phyloP scores from a whole-genome alignment of 1,140 invertebrate species.

The Neodiprion virginianus region DNA sequence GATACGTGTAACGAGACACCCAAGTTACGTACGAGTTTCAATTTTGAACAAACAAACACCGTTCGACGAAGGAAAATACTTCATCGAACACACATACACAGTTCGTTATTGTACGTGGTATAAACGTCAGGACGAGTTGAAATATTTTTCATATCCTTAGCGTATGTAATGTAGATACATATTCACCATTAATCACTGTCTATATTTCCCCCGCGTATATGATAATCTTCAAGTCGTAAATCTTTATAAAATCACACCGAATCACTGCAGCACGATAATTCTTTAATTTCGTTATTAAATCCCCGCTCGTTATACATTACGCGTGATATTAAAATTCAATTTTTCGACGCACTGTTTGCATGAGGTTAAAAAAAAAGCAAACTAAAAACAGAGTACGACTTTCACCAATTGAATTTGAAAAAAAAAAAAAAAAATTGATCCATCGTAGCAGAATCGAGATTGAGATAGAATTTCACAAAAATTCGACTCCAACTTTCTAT shows the following conservation, averaged over 20 bases:
- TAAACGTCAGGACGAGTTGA: not conserved
- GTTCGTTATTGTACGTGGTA: not conserved
- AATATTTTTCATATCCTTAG: not conserved
- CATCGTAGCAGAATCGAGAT: no score
- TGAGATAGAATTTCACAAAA: no score
- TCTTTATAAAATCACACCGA: not conserved
- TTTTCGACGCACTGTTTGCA: not conserved
- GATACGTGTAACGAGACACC: no score
- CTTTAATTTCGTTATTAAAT: no score
- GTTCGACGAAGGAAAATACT: not conserved
- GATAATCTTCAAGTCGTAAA: not conserved
- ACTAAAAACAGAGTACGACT: not conserved
- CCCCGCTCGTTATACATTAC: no score
- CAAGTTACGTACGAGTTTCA: not conserved
- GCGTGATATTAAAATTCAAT: not conserved
- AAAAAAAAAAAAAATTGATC: no score
- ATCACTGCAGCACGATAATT: not conserved
- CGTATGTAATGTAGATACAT: not conserved
- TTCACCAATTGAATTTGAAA: no score
- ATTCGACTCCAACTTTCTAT: no score
- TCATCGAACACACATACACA: not conserved
- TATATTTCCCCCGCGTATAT: no score
- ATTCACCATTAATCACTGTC: not conserved
- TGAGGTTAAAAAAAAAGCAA: not conserved
- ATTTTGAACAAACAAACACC: not conserved